Evolutionary conservation across 2,888 invertebrate genomes (phyloP).

Genomic region (Zhuqinia jingwanae): DNA sequence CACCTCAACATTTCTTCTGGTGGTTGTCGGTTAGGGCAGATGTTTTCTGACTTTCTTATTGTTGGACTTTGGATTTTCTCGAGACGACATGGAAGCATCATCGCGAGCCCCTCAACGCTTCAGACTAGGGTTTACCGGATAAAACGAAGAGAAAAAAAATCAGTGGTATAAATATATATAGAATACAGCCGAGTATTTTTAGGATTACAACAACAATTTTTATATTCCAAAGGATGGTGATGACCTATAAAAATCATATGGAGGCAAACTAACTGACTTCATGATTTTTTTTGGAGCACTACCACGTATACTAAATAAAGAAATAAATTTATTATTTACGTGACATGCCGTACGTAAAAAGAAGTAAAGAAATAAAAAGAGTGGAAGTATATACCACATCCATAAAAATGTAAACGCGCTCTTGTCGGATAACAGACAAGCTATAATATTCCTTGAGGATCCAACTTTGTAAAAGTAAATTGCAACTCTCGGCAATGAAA

Average conservation of each 20-base stretch:
- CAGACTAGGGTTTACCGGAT: not conserved
- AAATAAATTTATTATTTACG: conserved; percentile 46
- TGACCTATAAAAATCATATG: conserved; percentile 64
- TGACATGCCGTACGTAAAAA: conserved; percentile 8
- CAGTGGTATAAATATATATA: not conserved
- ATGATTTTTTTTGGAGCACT: not conserved
- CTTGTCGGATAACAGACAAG: not conserved
- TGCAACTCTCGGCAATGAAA: conserved; percentile 10
- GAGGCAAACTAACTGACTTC: conserved; percentile 21
- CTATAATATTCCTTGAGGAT: not conserved
- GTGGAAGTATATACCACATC: not conserved
- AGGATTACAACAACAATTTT: not conserved
- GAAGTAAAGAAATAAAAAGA: not conserved
- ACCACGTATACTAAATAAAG: not conserved
- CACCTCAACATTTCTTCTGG: not conserved
- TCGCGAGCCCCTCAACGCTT: too few relatives aligned
- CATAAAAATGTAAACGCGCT: not conserved
- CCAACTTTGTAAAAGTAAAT: not conserved
- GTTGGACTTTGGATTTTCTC: not conserved
- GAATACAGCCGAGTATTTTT: not conserved
- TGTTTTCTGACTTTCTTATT: not conserved
- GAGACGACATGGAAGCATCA: not conserved
- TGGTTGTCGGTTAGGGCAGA: not conserved
- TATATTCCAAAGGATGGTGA: conserved; percentile 2
- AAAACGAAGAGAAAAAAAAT: not conserved